Conservation (phyloP, 2,888 invertebrate genomes). For the Cephus pulcher region DNA sequence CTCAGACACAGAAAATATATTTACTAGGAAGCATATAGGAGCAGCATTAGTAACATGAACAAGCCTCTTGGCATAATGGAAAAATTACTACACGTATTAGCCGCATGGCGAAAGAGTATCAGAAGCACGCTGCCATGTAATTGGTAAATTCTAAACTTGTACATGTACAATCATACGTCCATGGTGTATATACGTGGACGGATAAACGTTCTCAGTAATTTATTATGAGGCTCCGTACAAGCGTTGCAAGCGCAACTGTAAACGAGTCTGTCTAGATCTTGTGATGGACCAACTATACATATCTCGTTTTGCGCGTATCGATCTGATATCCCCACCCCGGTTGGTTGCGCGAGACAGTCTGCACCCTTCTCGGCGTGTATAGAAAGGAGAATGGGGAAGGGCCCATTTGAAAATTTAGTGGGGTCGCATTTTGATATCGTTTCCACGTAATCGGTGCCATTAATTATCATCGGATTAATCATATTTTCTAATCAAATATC, state of each 20-base stretch:
- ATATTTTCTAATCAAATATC: not conserved
- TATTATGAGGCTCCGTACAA: not conserved
- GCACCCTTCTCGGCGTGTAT: conserved; percentile 27
- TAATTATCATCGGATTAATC: conserved; percentile 2
- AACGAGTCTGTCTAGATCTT: conserved; percentile 43
- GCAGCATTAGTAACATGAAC: not conserved
- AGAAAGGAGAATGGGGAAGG: conserved; percentile 18
- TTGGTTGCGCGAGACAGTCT: conserved; percentile 46
- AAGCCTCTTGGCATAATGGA: not conserved
- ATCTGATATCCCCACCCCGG: conserved; percentile 52
- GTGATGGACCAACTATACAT: conserved; percentile 58
- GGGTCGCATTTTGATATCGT: conserved; percentile 44
- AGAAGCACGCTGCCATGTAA: not conserved
- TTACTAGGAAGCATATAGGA: not conserved
- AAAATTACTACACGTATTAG: not conserved
- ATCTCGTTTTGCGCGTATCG: conserved; percentile 60
- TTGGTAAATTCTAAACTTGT: not conserved
- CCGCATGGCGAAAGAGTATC: not conserved
- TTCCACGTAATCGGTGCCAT: conserved; percentile 33
- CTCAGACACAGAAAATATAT: not conserved
- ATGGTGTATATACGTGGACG: not conserved
- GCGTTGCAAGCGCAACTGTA: not conserved
- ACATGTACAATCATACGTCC: not conserved
- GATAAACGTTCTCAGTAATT: not conserved
- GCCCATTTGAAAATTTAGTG: conserved; percentile 39